Conservation (phyloP, 2,113 vertebrate genomes). For the Gasterosteus nipponicus region DNA sequence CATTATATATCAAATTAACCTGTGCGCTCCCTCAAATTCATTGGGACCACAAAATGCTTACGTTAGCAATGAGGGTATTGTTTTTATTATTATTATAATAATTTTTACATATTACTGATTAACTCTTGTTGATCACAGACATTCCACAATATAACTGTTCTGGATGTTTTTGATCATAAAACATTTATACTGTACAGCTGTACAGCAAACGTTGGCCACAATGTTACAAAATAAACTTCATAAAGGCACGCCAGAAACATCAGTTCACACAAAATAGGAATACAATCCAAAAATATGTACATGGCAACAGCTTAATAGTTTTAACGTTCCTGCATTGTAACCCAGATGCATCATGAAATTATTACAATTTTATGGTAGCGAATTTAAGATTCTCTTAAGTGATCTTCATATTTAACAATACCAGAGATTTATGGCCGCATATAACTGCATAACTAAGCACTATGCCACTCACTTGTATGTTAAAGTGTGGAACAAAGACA, state of each 20-base stretch:
- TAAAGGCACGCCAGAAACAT: slow-evolving; percentile 62
- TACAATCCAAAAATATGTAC: slow-evolving; percentile 30
- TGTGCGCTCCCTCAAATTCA: slow-evolving; percentile 41
- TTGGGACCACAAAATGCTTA: slow-evolving; percentile 22
- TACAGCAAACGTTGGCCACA: slow-evolving; percentile 51
- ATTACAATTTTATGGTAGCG: slow-evolving; percentile 4
- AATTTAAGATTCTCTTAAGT: slow-evolving; percentile 30
- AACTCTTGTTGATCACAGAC: slow-evolving; percentile 6
- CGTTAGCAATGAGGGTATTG: slow-evolving; percentile 8
- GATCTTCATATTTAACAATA: slow-evolving; percentile 38
- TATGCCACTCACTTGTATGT: slow-evolving; percentile 4
- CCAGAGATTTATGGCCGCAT: neutral
- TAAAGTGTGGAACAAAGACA: neutral
- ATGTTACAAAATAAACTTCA: slow-evolving; percentile 30
- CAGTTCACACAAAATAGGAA: slow-evolving; percentile 29
- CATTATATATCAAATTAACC: neutral
- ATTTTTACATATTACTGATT: neutral
- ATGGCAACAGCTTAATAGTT: slow-evolving; percentile 17
- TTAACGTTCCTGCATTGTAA: slow-evolving; percentile 28
- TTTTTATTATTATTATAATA: neutral
- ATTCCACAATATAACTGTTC: slow-evolving; percentile 3
- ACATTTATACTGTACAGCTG: slow-evolving; percentile 9
- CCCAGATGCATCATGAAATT: slow-evolving; percentile 6
- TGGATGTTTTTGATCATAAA: slow-evolving; percentile 17
- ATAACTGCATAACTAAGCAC: slow-evolving; percentile 22